Conservation (phyloP, 2,888 invertebrate species). For the Drosophila maculinotata region DNA sequence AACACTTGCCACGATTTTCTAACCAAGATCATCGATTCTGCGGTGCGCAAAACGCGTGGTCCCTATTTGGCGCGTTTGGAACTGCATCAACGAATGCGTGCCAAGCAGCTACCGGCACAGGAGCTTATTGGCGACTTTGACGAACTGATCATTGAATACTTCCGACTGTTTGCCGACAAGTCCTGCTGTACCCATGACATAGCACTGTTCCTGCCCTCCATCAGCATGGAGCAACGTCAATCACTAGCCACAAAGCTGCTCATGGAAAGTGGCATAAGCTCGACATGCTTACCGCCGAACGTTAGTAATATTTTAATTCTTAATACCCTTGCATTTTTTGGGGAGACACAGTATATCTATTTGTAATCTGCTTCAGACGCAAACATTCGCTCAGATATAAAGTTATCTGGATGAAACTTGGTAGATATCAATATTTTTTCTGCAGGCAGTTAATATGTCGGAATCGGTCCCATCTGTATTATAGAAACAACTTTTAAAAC, state of each 20-base stretch:
- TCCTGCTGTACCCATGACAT: slow-evolving; percentile 95
- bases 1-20: slow-evolving; percentile 83
- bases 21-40: slow-evolving; percentile 86
- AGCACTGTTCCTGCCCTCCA: slow-evolving; percentile 89
- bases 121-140: slow-evolving; percentile 88
- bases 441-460: no score
- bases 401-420: no score
- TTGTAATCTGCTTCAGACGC: no score
- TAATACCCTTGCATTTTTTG: neutral
- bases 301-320: slow-evolving; percentile 85
- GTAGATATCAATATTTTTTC: no score
- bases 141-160: slow-evolving; percentile 91
- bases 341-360: no score
- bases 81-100: slow-evolving; percentile 88
- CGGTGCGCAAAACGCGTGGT: slow-evolving; percentile 88
- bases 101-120: slow-evolving; percentile 86
- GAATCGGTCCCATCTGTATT: no score
- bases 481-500: no score
- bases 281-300: slow-evolving; percentile 88
- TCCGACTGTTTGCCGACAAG: slow-evolving; percentile 92
- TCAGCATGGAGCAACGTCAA: slow-evolving; percentile 86
- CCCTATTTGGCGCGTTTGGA: slow-evolving; percentile 94
- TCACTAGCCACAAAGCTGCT: slow-evolving; percentile 88
- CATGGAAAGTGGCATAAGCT: slow-evolving; percentile 88
- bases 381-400: no score